Evolutionary conservation across 2,113 vertebrate species (phyloP), one percentile per base, ranked within the genome.

Genomic region (Pampusana beccarii): DNA sequence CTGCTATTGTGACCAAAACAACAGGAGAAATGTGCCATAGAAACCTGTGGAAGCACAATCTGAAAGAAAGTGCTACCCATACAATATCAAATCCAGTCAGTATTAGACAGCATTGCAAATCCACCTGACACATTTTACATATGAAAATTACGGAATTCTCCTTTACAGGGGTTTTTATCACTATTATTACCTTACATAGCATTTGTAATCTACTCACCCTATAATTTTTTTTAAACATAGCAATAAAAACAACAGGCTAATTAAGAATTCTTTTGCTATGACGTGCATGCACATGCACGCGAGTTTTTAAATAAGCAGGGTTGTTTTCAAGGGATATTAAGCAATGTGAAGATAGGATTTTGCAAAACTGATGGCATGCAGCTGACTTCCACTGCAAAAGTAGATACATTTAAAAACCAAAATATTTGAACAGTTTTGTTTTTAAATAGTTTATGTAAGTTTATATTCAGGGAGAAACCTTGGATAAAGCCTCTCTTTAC

Each of bases 11-110:
- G 38, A 42, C 21, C 44, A 57, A 50, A 71, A 50, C 12, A 46
- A 8, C 51, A 42, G 5, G 31, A 73, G 40, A 44, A 70, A 70
- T 0, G 25, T 0, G 5, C 11, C n/a, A 11, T 0, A 50, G 66
- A 71, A 58, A 60, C 8, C 18, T 2, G 25, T 0, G 4, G 62
- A 82, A 56, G 20, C 25, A 40, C 1, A 36, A 46, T 25, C 13
- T 40, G 24, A 64, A 51, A 19, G 20, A 44, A 56, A 29, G 53
- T 42, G 13, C 23, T 24, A 31, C 33, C n/a, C 25, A 29, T 57
- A 34, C 40, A 57, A 31, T 13, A 21, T 6, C 42, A 19, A n/a
- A 31, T 24, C n/a, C 67, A 69, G 42, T 29, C 46, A 46, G 26
- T 24, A 56, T 57, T 36, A 36, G n/a, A 53, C 51, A 53, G 51